Percentiles rank a stretch among this genome's conserved stretches.
phyloP scores from a whole-genome alignment of 2,113 vertebrate species.

The Pedetes capensis region DNA sequence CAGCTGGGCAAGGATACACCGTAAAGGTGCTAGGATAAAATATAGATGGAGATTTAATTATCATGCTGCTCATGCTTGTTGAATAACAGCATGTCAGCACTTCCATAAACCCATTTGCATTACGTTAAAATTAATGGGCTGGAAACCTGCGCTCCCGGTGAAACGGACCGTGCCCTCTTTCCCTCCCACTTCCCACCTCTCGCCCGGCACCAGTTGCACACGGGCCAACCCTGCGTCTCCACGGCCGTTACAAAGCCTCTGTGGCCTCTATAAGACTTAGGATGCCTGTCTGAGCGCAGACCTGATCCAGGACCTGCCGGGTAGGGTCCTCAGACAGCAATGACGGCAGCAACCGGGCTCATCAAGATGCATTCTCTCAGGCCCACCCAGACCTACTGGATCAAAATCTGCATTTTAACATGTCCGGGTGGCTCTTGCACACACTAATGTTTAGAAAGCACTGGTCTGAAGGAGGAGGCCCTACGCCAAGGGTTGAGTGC shows the following conservation, averaged over 20 bases:
- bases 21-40: constrained; percentile 65
- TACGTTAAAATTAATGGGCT: constrained; percentile 66
- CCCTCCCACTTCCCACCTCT: not conserved
- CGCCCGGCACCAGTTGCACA: not conserved
- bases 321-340: not conserved
- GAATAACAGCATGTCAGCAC: constrained; percentile 64
- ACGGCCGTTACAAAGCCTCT: not conserved
- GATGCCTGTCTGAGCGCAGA: not conserved
- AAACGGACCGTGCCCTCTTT: not conserved
- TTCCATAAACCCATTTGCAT: constrained; percentile 73
- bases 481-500: not conserved
- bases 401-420: not conserved
- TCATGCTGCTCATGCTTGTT: constrained; percentile 48
- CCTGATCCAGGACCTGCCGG: not conserved
- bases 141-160: constrained; percentile 59
- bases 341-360: not conserved
- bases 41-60: constrained; percentile 63
- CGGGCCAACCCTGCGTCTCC: not conserved
- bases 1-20: constrained; percentile 6
- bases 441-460: not conserved
- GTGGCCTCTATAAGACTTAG: not conserved
- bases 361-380: not conserved
- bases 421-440: not conserved
- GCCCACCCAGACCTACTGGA: not conserved
- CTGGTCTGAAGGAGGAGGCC: not conserved